Evolutionary conservation across 2,113 vertebrate genomes (phyloP).

Genomic region (Todiramphus chloris): DNA sequence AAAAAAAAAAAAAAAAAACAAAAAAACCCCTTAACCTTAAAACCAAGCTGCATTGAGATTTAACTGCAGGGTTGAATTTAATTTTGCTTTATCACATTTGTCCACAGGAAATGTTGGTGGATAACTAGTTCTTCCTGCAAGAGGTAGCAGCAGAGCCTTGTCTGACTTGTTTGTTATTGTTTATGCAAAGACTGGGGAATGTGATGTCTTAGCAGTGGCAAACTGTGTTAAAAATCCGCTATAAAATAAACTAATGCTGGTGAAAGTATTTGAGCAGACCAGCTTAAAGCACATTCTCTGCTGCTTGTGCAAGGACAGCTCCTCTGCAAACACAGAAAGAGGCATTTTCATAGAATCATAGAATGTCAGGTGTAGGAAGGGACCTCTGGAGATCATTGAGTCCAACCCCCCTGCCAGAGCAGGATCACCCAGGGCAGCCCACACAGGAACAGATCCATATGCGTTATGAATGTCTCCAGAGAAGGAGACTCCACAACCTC

Average conservation of each 20-base stretch:
- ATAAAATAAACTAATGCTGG: not conserved
- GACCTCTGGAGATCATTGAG: too few species aligned
- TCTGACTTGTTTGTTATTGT: not conserved
- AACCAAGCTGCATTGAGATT: not conserved
- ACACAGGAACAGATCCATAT: too few species aligned
- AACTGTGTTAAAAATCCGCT: not conserved
- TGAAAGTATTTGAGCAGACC: not conserved
- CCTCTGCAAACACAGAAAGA: not conserved
- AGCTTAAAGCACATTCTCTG: not conserved
- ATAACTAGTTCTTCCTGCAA: not conserved
- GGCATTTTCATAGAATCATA: not conserved
- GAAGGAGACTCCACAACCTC: too few species aligned
- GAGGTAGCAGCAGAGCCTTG: not conserved
- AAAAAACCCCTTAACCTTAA: too few species aligned
- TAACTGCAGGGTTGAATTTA: slow-evolving; percentile 15
- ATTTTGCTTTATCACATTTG: slow-evolving; percentile 18
- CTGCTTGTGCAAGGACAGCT: not conserved
- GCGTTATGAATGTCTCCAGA: too few species aligned
- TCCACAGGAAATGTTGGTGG: not conserved
- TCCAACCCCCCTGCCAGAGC: too few species aligned
- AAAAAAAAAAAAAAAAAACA: not conserved
- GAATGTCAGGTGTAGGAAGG: too few species aligned
- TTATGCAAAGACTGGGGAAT: not conserved
- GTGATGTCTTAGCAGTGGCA: not conserved
- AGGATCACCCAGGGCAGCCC: too few species aligned